phyloP scores from a whole-genome alignment of 1,140 invertebrate genomes.

The Dendrolimus punctatus region DNA sequence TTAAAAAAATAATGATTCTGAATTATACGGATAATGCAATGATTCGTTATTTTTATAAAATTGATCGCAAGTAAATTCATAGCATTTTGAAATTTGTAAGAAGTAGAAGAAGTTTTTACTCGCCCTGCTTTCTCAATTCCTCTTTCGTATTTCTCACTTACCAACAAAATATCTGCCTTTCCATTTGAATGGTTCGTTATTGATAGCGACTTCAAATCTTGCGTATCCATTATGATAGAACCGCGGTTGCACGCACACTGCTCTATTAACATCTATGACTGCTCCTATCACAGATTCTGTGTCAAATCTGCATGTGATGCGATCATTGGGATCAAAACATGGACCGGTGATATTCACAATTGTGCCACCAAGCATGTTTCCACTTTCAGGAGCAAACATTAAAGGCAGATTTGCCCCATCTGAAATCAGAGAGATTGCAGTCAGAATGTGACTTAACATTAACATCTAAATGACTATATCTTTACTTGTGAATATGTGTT shows the following conservation, averaged over 20 bases:
- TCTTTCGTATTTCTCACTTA: constrained; percentile 56
- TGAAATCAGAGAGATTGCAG: constrained; percentile 34
- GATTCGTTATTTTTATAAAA: too few relatives aligned
- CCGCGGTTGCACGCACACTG: constrained; percentile 90
- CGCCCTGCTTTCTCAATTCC: too few relatives aligned
- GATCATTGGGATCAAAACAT: constrained; percentile 80
- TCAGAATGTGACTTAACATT: background rate
- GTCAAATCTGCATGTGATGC: constrained; percentile 86
- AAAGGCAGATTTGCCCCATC: constrained; percentile 85
- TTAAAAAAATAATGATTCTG: too few relatives aligned
- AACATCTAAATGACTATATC: too few relatives aligned
- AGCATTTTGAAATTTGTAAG: too few relatives aligned
- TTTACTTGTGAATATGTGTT: background rate
- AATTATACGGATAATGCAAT: too few relatives aligned
- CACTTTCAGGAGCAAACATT: constrained; percentile 93
- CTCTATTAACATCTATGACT: constrained; percentile 85
- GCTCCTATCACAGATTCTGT: constrained; percentile 82
- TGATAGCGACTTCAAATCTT: constrained; percentile 88
- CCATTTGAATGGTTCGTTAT: constrained; percentile 89
- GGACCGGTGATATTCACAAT: constrained; percentile 96
- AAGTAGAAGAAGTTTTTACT: too few relatives aligned
- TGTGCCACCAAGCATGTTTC: constrained; percentile 95
- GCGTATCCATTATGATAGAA: constrained; percentile 94
- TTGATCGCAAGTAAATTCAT: too few relatives aligned
- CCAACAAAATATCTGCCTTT: constrained; percentile 93